Base-by-base conservation (phyloP, 2,888 invertebrate genomes). In the Synanthedon vespiformis region DNA sequence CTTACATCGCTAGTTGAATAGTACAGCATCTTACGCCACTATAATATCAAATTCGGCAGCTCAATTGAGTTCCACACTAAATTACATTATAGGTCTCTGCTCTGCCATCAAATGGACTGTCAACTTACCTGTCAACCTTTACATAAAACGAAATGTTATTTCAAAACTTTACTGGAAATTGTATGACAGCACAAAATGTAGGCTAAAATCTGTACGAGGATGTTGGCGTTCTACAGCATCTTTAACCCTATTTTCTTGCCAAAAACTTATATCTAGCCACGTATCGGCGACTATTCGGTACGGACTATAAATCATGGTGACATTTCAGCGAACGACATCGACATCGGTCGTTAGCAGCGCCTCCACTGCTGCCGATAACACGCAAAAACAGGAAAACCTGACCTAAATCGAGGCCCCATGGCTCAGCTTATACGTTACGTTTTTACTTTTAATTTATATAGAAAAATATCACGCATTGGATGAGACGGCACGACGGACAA, bases 281-380 rank as follows among this genome's bases (percentile, higher is more conserved):
- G 60, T 22, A 55, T 51, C 55, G 55, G 54, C 55, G 64, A 62
- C 61, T 66, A 63, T 62, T 66, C 58, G 60, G 63, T 63, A 60
- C 57, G 61, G 66, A 62, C 68, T 62, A 82, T 81, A 78, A 80
- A 82, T 82, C 80, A 80, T 72, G 62, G 74, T 74, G 78, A 74
- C 79, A 72, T 76, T 72, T 73, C 68, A 66, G 72, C 62, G 63
- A 67, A 61, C 57, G 71, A 73, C 67, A 60, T 65, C 74, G 71
- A 73, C 77, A 70, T 67, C 51, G 71, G 67, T 76, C 79, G 77
- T 77, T 74, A 77, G 73, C 63, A 67, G 73, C 68, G 68, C 67
- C 67, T 67, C 62, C 64, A 62, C 65, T 63, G 65, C 66, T 67
- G 65, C 66, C 68, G 72, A 74, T 73, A 76, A 72, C 74, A 70